These are phyloP conservation scores for Penelope pileata DNA, from an alignment of 2,113 vertebrate species.

Conservation along the genomic window DNA sequence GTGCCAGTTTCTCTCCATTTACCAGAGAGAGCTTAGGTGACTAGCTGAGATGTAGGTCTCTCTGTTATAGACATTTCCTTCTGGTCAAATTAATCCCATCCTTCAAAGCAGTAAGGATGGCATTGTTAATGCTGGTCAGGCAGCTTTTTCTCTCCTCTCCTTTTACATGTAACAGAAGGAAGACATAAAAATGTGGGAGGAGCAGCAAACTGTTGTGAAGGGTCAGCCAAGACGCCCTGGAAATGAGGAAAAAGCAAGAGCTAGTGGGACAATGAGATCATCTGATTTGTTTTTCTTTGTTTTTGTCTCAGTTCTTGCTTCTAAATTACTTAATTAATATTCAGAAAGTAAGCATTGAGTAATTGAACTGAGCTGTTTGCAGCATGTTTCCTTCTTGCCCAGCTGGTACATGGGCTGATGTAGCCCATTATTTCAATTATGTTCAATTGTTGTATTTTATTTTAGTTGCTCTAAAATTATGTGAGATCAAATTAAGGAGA, in stretches of 20 bases:
- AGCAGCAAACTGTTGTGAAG: constrained; percentile 17
- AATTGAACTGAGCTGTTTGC: constrained; percentile 23
- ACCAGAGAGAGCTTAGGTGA: constrained; percentile 15
- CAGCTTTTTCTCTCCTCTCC: background rate
- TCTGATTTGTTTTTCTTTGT: constrained; percentile 40
- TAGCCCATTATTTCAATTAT: background rate
- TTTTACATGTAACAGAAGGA: background rate
- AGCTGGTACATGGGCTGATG: constrained; percentile 34
- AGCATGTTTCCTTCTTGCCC: background rate
- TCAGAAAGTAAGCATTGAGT: constrained; percentile 23
- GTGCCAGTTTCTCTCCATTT: constrained; percentile 56
- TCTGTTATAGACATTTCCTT: background rate
- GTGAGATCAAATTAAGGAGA: background rate
- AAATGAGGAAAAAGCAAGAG: constrained; percentile 22
- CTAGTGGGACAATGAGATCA: background rate
- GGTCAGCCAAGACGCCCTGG: constrained; percentile 30
- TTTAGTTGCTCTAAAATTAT: background rate
- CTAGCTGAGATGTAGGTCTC: constrained; percentile 24
- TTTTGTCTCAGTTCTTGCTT: constrained; percentile 33
- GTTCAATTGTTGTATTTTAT: constrained; percentile 6
- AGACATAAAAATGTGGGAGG: background rate
- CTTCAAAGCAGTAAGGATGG: background rate
- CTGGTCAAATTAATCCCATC: constrained; percentile 21
- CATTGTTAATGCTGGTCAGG: background rate
- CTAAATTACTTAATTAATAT: constrained; percentile 46